These are phyloP conservation scores for Drosophila sechellia DNA, from an alignment of 1,140 invertebrate genomes.

Conservation along the genomic window DNA sequence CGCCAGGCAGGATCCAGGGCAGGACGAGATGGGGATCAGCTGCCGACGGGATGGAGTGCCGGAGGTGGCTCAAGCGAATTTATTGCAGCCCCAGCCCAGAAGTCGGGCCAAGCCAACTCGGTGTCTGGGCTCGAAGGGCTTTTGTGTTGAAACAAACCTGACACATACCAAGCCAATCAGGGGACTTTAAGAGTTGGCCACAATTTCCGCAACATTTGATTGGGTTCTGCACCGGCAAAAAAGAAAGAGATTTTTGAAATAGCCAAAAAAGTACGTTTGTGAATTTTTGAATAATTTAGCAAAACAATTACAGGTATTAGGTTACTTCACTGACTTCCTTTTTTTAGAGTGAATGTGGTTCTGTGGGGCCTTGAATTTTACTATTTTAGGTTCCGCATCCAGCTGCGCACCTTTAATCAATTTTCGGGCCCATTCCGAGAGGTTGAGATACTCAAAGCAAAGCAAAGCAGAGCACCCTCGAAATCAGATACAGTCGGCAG, in stretches of 20 bases:
- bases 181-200: conserved; percentile 69
- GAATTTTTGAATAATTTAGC: too few species aligned
- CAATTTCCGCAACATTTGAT: conserved; percentile 78
- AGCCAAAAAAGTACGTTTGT: too few species aligned
- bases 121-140: conserved; percentile 37
- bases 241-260: not conserved
- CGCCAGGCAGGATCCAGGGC: conserved; percentile 5
- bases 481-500: conserved; percentile 37
- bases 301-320: too few species aligned
- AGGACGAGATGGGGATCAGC: too few species aligned
- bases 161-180: conserved; percentile 70
- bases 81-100: conserved; percentile 49
- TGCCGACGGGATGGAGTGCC: not conserved
- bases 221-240: conserved; percentile 31
- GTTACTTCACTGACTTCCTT: not conserved
- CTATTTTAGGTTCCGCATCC: conserved; percentile 72
- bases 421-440: conserved; percentile 20
- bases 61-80: conserved; percentile 43
- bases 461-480: conserved; percentile 17
- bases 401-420: conserved; percentile 67
- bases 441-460: conserved; percentile 2
- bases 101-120: conserved; percentile 1
- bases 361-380: too few species aligned
- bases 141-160: conserved; percentile 54
- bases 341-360: not conserved